phyloP scores from a whole-genome alignment of 2,888 invertebrate species.

The Megalurothrips usitatus region DNA sequence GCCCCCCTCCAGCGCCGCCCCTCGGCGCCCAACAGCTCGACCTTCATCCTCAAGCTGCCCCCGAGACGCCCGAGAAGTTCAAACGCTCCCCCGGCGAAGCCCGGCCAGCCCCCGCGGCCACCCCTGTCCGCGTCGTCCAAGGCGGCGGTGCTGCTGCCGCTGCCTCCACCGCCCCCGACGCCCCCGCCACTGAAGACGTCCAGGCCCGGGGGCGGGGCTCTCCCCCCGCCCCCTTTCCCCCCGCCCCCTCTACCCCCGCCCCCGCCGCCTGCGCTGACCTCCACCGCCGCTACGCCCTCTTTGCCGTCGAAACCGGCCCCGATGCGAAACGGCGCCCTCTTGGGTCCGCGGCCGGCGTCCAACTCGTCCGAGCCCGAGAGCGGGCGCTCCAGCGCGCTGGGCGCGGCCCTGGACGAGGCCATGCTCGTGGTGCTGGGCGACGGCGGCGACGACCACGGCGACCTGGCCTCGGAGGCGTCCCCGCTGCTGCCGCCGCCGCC shows the following conservation, averaged over 20 bases:
- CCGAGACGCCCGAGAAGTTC: not conserved
- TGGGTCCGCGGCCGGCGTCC: too few relatives aligned
- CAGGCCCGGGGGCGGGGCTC: too few relatives aligned
- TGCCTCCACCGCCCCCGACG: not conserved
- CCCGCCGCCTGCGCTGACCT: not conserved
- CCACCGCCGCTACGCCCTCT: not conserved
- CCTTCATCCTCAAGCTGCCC: not conserved
- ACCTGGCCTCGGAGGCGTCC: not conserved
- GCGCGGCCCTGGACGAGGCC: not conserved
- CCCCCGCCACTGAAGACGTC: not conserved
- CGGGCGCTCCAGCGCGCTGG: not conserved
- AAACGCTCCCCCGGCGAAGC: not conserved
- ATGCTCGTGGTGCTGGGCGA: not conserved
- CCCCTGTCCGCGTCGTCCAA: not conserved
- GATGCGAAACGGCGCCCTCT: too few relatives aligned
- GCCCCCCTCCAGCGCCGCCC: not conserved
- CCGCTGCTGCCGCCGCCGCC: constrained; percentile 4
- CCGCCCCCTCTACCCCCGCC: not conserved
- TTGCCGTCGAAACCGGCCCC: not conserved
- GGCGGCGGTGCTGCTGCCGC: not conserved
- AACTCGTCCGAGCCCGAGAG: not conserved
- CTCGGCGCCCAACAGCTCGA: not conserved
- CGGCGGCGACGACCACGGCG: not conserved
- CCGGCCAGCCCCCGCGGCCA: not conserved
- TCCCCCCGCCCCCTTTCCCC: not conserved